Percentiles rank a stretch among this genome's conserved stretches.
These are phyloP conservation scores for Pyralis farinalis DNA, from an alignment of 2,888 invertebrate genomes.

Conservation along the genomic window DNA sequence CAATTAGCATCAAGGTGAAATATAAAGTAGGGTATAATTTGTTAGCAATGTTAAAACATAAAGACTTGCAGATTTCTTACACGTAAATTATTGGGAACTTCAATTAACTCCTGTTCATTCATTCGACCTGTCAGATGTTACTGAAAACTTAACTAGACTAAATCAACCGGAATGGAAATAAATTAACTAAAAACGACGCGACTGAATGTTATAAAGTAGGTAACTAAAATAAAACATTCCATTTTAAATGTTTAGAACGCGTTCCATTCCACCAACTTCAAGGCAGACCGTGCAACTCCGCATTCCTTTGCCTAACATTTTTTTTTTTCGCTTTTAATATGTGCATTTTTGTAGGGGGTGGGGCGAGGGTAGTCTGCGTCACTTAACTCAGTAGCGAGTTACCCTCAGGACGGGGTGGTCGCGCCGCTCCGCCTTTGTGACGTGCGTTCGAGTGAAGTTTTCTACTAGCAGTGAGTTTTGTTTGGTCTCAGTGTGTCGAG, in stretches of 20 bases:
- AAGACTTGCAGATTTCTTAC: no score
- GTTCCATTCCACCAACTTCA: background rate
- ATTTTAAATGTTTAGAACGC: background rate
- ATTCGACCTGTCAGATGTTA: no score
- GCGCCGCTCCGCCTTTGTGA: conserved; percentile 22
- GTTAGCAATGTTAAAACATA: no score
- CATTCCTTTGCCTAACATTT: conserved; percentile 41
- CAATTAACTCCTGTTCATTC: no score
- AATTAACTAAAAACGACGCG: no score
- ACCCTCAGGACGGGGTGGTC: conserved; percentile 57
- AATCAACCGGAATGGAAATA: no score
- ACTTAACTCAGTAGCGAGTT: conserved; percentile 52
- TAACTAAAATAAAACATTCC: background rate
- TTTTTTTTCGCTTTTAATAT: conserved; percentile 59
- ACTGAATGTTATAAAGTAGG: no score
- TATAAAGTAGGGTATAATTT: no score
- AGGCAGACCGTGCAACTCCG: conserved; percentile 17
- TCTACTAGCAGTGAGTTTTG: conserved; percentile 1
- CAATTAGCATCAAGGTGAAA: no score
- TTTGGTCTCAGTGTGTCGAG: conserved; percentile 2
- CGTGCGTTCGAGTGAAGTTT: background rate
- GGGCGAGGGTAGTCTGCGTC: conserved; percentile 32
- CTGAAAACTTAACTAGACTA: no score
- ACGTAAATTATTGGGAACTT: no score
- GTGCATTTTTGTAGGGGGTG: conserved; percentile 59